A percentile compares a stretch with the other conserved stretches of the same genome.
Evolutionary conservation across 2,888 invertebrate species (phyloP).

Genomic region (Drosophila mayaguana): DNA sequence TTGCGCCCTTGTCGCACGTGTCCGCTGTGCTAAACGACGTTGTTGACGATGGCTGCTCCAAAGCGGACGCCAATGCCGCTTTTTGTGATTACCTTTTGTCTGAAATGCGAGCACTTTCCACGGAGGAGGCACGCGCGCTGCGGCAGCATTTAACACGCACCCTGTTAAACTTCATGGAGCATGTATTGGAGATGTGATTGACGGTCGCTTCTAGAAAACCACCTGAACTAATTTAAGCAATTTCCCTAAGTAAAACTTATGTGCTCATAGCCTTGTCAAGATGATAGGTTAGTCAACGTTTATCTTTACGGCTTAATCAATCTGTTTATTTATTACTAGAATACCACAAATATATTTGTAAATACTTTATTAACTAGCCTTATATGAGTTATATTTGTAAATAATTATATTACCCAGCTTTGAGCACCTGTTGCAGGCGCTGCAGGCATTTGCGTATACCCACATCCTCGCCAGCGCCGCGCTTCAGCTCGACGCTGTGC

Average conservation of each 20-base stretch:
- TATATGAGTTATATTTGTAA: neutral
- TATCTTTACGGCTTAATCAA: neutral
- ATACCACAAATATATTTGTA: neutral
- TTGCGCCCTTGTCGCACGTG: neutral
- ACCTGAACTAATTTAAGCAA: neutral
- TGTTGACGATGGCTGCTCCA: neutral
- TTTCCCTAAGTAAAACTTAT: neutral
- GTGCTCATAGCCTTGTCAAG: neutral
- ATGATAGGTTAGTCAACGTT: neutral
- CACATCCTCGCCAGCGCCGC: slow-evolving; percentile 83
- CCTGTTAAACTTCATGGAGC: slow-evolving; percentile 4
- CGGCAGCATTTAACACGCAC: slow-evolving; percentile 6
- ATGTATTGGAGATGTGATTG: neutral
- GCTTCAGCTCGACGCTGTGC: slow-evolving; percentile 80
- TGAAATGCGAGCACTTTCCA: slow-evolving; percentile 14
- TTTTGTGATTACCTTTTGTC: slow-evolving; percentile 19
- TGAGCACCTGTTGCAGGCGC: slow-evolving; percentile 61
- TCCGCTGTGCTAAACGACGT: neutral
- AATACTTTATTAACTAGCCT: neutral
- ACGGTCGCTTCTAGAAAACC: neutral
- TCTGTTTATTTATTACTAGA: neutral
- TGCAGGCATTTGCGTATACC: slow-evolving; percentile 81
- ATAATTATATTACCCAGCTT: neutral
- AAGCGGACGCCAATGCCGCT: slow-evolving; percentile 1
- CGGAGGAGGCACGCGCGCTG: slow-evolving; percentile 6